Base-by-base conservation (phyloP, 2,113 vertebrate species). In the Lepidothrix coronata region DNA sequence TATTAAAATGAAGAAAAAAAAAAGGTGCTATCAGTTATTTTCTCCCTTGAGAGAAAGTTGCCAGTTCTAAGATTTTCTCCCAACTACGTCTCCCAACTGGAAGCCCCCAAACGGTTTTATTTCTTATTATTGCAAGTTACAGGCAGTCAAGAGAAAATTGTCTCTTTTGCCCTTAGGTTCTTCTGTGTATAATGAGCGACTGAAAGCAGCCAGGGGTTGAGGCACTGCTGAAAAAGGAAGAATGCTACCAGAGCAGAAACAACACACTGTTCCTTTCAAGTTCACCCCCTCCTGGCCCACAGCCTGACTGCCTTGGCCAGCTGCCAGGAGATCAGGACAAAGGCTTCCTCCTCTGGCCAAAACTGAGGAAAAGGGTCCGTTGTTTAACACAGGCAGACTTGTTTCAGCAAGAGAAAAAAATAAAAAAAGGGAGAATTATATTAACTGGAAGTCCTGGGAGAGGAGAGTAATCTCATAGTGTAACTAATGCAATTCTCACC, bases 211-310 rank as follows among this genome's bases (percentile, higher is more conserved):
- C 96, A 96, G 92, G 63, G 84, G 81, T 71, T n/a, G 49, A 95
- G 81, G 94, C 92, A 73, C 81, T 92, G 70, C 76, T 52, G 37
- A 91, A 96, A 72, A 94, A 93, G 80, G 81, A 92, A 96, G 90
- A 96, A 92, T 80, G 93, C 95, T 95, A 95, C 96, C 87, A 92
- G 93, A 93, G 55, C 83, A 94, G 93, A 95, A 96, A 96, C 84
- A 92, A 93, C 97, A 94, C 95, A 96, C 88, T 96, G 93, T 61
- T 94, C 87, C 88, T 96, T 97, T 97, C 94, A 96, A 96, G 91
- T 94, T 94, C 88, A 95, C 90, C 93, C 88, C 51, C 48, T 95
- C 89, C 88, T 95, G 96, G 96, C 96, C n/a, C 59, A 39, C 44
- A 90, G 93, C 94, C 95, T 1, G 1, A 91, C 63, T 78, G 71